These are phyloP conservation scores for Peromyscus eremicus DNA, from an alignment of 2,797 vertebrate species.

Conservation along the genomic window DNA sequence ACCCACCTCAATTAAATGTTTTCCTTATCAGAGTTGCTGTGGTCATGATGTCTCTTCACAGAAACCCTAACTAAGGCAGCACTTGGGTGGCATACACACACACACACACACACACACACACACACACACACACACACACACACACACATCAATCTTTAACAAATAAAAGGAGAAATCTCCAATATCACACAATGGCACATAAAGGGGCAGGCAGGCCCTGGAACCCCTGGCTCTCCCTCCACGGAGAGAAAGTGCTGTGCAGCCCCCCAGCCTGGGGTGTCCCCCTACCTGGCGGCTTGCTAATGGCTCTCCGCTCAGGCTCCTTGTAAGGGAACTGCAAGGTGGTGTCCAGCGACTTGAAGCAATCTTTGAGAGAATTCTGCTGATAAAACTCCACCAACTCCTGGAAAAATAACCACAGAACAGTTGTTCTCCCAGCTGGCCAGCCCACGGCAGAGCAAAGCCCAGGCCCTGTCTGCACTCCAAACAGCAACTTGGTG, in stretches of 20 bases:
- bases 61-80: not conserved
- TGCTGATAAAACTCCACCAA: conserved; percentile 94
- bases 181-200: not conserved
- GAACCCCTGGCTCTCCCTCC: not conserved
- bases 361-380: conserved; percentile 95
- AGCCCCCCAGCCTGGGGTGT: not conserved
- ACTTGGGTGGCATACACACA: not conserved
- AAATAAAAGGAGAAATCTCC: not conserved
- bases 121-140: not conserved
- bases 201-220: not conserved
- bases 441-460: not conserved
- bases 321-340: conserved; percentile 93
- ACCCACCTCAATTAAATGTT: not conserved
- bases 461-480: not conserved
- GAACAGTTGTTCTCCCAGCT: accelerated
- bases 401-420: conserved; percentile 87
- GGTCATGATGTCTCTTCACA: not conserved
- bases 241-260: not conserved
- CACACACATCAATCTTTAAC: not conserved
- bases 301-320: conserved; percentile 88
- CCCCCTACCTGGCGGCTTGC: conserved; percentile 77
- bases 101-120: not conserved
- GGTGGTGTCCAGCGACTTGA: conserved; percentile 94
- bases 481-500: not conserved
- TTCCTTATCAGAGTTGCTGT: not conserved